Percentiles rank a stretch among this genome's conserved stretches.
Conservation (phyloP, 2,113 vertebrate genomes). For the Gadus macrocephalus region DNA sequence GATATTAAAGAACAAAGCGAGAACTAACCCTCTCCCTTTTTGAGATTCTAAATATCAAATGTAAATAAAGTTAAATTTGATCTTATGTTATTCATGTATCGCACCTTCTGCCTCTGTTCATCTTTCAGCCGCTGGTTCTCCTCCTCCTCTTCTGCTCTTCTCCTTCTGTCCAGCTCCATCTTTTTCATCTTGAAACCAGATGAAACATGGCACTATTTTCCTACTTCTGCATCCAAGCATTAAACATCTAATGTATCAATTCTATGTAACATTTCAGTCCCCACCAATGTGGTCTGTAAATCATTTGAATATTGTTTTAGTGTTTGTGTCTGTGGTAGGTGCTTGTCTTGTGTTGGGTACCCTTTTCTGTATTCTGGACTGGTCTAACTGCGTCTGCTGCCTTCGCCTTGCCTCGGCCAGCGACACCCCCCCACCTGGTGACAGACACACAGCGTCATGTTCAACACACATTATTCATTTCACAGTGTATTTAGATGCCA, state of each 20-base stretch:
- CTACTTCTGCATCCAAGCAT: too few species aligned
- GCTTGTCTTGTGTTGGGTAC: conserved; percentile 48
- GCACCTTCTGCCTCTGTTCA: conserved; percentile 80
- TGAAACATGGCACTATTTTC: not conserved
- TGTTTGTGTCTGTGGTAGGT: not conserved
- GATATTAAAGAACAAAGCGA: too few species aligned
- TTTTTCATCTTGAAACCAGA: conserved; percentile 63
- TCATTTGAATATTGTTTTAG: not conserved
- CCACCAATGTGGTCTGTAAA: not conserved
- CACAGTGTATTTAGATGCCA: too few species aligned
- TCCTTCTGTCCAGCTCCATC: conserved; percentile 66
- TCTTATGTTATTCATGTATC: not conserved
- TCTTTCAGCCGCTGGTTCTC: conserved; percentile 71
- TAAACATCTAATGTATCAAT: too few species aligned
- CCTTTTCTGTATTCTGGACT: conserved; percentile 79
- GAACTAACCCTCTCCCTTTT: too few species aligned
- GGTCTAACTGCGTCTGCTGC: conserved; percentile 60
- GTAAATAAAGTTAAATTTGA: not conserved
- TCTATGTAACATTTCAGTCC: not conserved
- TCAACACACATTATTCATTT: too few species aligned
- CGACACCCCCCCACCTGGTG: conserved; percentile 73
- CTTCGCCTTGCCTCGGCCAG: conserved; percentile 74
- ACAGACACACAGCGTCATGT: not conserved
- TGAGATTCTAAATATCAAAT: not conserved
- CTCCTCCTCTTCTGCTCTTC: conserved; percentile 76